Conservation (phyloP, 2,888 invertebrate genomes). For the Clusia tigrina region DNA sequence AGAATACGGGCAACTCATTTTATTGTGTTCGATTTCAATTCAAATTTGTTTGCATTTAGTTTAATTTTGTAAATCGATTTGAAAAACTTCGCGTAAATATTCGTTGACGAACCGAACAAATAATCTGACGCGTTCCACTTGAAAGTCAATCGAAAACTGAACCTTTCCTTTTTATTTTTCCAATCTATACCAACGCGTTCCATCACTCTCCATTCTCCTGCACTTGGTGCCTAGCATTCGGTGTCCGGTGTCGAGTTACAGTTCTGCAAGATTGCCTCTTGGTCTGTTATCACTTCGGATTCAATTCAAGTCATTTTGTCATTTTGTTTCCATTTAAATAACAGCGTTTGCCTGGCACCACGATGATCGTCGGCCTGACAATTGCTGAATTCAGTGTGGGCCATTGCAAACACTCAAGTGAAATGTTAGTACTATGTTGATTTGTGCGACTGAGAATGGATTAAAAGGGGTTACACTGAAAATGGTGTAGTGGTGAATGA, state of each 20-base stretch:
- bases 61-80: neutral
- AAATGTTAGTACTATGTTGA: too few species aligned
- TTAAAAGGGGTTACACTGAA: too few species aligned
- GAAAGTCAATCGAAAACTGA: slow-evolving; percentile 16
- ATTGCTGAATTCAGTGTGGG: too few species aligned
- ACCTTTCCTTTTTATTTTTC: neutral
- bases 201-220: neutral
- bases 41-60: neutral
- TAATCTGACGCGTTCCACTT: slow-evolving; percentile 1
- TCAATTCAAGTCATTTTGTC: slow-evolving; percentile 15
- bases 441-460: too few species aligned
- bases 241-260: slow-evolving; percentile 33
- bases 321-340: neutral
- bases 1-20: slow-evolving; percentile 57
- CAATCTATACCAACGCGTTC: neutral
- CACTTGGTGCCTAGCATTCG: neutral
- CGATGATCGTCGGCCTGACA: too few species aligned
- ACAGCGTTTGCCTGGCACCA: too few species aligned
- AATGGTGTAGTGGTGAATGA: too few species aligned
- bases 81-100: too few species aligned
- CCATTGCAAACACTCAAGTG: too few species aligned
- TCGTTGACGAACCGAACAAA: too few species aligned
- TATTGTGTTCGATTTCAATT: neutral
- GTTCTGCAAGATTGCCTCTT: slow-evolving; percentile 37
- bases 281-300: slow-evolving; percentile 33